Evolutionary conservation across 2,797 vertebrate species (phyloP).

Genomic region (Nyctibius grandis): DNA sequence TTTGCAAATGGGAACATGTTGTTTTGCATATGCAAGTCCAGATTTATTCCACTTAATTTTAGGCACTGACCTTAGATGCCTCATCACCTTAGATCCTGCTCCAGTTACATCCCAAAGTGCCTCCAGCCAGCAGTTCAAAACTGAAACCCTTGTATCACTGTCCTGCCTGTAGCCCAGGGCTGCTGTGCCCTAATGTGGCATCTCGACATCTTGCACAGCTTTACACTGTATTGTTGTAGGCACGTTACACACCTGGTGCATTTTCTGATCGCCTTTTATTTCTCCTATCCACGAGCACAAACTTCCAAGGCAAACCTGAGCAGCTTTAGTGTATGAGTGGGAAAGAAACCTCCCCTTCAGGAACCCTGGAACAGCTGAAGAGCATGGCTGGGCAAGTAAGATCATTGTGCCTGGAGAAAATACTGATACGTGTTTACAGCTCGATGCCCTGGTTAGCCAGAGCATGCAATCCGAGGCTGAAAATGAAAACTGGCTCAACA

Average conservation of each 20-base stretch:
- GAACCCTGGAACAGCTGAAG: not conserved
- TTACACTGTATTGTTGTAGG: not conserved
- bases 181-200: not conserved
- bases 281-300: not conserved
- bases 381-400: not conserved
- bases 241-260: fast-evolving
- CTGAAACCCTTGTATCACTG: not conserved
- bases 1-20: not conserved
- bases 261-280: not conserved
- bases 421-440: not conserved
- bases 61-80: not conserved
- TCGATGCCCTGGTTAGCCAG: not conserved
- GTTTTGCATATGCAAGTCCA: not conserved
- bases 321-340: not conserved
- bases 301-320: not conserved
- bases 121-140: not conserved
- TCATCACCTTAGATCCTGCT: not conserved
- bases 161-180: not conserved
- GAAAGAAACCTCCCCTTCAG: not conserved
- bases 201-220: not conserved
- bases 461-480: not conserved
- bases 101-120: not conserved
- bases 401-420: not conserved
- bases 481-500: not conserved
- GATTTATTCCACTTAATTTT: slow-evolving; percentile 40